These are phyloP conservation scores for Proteles cristata DNA, from an alignment of 2,113 vertebrate species.

Conservation along the genomic window DNA sequence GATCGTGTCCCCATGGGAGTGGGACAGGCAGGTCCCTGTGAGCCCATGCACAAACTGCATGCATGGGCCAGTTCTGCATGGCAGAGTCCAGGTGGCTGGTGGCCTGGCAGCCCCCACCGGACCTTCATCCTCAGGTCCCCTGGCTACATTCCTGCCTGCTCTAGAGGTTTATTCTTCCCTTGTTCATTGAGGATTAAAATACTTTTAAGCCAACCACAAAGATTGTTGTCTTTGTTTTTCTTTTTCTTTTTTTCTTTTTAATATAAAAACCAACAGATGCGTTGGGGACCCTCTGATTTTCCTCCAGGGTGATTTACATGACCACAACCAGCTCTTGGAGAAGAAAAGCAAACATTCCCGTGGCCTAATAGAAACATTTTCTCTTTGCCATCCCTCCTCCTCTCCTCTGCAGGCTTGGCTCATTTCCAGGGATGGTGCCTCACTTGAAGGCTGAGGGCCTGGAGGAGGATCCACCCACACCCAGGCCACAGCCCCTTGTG, in stretches of 20 bases:
- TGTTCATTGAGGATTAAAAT: constrained; percentile 75
- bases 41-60: neutral
- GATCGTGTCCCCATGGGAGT: neutral
- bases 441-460: neutral
- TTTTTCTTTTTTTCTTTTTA: neutral
- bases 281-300: constrained; percentile 67
- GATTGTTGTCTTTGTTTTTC: constrained; percentile 67
- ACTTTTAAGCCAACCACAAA: constrained; percentile 72
- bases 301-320: constrained; percentile 68
- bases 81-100: neutral
- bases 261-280: constrained; percentile 67
- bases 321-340: constrained; percentile 67
- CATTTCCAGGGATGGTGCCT: neutral
- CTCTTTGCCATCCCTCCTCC: neutral
- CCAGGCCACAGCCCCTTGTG: neutral
- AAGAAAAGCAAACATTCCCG: constrained; percentile 69
- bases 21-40: neutral
- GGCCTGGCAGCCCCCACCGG: neutral
- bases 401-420: neutral
- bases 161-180: constrained; percentile 58
- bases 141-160: constrained; percentile 49
- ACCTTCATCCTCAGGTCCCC: neutral
- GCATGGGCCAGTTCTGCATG: neutral
- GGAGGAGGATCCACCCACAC: neutral
- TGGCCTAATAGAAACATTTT: constrained; percentile 16